A percentile compares a stretch with the other conserved stretches of the same genome.
Conservation (phyloP, 2,888 invertebrate species). For the Tachina lurida region DNA sequence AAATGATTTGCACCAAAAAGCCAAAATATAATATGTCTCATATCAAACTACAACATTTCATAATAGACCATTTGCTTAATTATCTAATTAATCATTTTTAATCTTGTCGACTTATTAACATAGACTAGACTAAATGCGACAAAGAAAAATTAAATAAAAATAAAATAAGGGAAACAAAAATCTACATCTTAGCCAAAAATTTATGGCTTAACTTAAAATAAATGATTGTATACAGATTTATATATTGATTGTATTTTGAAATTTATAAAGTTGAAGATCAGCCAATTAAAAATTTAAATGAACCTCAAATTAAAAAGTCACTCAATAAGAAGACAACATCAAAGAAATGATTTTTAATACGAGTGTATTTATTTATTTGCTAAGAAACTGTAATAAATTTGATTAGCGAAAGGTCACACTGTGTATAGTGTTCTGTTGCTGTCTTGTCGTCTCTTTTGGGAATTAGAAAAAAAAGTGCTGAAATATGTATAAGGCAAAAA, state of each 20-base stretch:
- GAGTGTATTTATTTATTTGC: not conserved
- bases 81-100: slow-evolving; percentile 55
- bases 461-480: not conserved
- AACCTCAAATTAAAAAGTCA: slow-evolving; percentile 56
- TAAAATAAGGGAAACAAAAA: not conserved
- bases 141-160: not conserved
- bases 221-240: slow-evolving; percentile 1
- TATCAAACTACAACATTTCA: not conserved
- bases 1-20: too few species aligned
- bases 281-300: slow-evolving; percentile 67
- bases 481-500: not conserved
- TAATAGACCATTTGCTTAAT: slow-evolving; percentile 40
- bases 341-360: slow-evolving; percentile 21
- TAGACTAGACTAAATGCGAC: not conserved
- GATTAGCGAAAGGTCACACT: slow-evolving; percentile 6
- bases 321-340: slow-evolving; percentile 32
- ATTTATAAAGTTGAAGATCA: slow-evolving; percentile 36
- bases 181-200: not conserved
- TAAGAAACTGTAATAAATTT: slow-evolving; percentile 9
- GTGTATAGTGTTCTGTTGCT: not conserved
- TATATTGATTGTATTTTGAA: not conserved
- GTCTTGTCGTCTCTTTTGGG: not conserved
- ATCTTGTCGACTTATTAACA: slow-evolving; percentile 15
- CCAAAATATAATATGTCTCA: too few species aligned
- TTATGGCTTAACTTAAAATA: too few species aligned